Evolutionary conservation across 2,113 vertebrate species (phyloP), one percentile per base, ranked within the genome.

Genomic region (Rhinichthys klamathensis): DNA sequence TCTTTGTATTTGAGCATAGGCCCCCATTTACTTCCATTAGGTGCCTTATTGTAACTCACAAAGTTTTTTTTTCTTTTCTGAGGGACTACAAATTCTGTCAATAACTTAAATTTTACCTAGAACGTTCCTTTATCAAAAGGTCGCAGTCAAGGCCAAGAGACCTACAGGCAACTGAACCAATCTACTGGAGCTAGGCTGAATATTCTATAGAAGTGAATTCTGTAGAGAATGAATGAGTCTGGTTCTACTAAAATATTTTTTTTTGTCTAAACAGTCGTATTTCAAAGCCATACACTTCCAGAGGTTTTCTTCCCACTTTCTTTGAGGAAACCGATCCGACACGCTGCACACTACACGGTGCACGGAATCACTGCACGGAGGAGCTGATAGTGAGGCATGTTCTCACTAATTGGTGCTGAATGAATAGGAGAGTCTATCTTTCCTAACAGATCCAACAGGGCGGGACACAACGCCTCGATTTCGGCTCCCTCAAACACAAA

Each of bases 401-500:
- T 67, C 61, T 27, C 61, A 84, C 32, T 88, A 85, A 87, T 84
- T 78, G 80, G 58, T 85, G 76, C 61, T 49, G 81, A 89, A 86
- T 58, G 83, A 83, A 89, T 73, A 81, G 56, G 74, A 69, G 46
- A 60, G 77, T 74, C 21, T 76, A 82, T 83, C 83, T 56, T 70
- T 87, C 83, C 51, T 15, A 60, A 74, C 78, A 70, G 77, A 63
- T 83, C 38, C 77, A 74, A 83, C 58, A 67, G 77, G 80, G 78
- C 54, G 61, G 44, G 32, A 54, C 56, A 72, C 78, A 82, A 81
- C 79, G 41, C 65, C 44, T 87, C 87, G 86, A 73, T 86, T 90
- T 84, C 88, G 75, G 84, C 77, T 85, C 89, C 89, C 84, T 89
- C 91, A 91, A 89, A 88, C 79, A 73, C 70, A 91, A 91, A 91